Base-by-base conservation (phyloP, 1,140 invertebrate species). In the Andrena cerasifolii region DNA sequence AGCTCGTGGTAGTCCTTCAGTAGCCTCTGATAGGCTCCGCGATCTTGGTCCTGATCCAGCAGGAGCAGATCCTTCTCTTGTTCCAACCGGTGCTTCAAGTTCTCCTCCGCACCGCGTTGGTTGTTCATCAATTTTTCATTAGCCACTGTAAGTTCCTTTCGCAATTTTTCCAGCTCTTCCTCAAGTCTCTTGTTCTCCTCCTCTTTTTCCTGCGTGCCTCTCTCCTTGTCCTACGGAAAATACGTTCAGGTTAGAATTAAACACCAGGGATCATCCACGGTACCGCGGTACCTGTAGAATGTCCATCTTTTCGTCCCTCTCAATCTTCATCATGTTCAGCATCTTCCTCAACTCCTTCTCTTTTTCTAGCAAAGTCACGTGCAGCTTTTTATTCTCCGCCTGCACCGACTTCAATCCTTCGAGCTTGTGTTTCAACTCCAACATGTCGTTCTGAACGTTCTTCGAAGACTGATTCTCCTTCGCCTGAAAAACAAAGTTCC, bases 11-110 rank as follows among this genome's bases (percentile, higher is more conserved):
- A 96, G 51, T 98, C 96, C 43, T 96, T 95, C 3, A 99, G 91
- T 18, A 98, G 87, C 78, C 96, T 96, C 90, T 99, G 97, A 86
- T 98, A 96, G 43, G 97, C 96, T 31, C 95, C 94, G 36, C 96
- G 93, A 86, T 98, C 97, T 31, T 95, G 94, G 80, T 97, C 96
- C 79, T 97, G 94, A 81, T 98, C 97, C 12, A 95, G 91, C 6
- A 95, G 87, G 24, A 97, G 88, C 26, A 95, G 93, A 66, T 95
- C 93, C 85, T 96, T 97, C 83, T 97, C 96, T 47, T 95, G 93
- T 82, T 97, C 96, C 18, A 97, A 90, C 61, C 95, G 94, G 31
- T 93, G 87, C 83, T 94, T 94, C 18, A 96, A 88, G 66, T 93
- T 91, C 79, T 95, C 94, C 88, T 95, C 94, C 0, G 93, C 93